phyloP scores from a whole-genome alignment of 2,888 invertebrate genomes.

The Masnerella sp. region DNA sequence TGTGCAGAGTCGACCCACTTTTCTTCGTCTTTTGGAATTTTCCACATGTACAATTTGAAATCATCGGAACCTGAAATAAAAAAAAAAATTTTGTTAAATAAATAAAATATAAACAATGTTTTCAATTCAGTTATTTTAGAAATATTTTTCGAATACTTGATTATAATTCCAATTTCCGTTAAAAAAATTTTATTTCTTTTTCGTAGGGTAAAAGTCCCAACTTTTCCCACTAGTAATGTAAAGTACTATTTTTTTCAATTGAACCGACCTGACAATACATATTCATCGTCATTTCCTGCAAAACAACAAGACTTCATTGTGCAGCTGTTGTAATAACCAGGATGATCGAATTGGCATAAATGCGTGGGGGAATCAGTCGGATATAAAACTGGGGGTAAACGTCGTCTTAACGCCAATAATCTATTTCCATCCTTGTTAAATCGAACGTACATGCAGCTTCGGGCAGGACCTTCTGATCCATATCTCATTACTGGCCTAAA shows the following conservation, averaged over 20 bases:
- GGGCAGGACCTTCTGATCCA: conserved; percentile 80
- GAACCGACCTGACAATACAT: conserved; percentile 83
- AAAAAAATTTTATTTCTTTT: too few relatives aligned
- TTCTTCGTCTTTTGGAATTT: conserved; percentile 84
- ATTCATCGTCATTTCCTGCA: conserved; percentile 93
- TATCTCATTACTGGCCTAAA: conserved; percentile 85
- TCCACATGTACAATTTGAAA: conserved; percentile 97
- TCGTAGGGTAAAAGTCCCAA: too few relatives aligned
- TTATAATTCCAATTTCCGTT: too few relatives aligned
- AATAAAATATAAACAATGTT: too few relatives aligned
- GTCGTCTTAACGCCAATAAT: conserved; percentile 88
- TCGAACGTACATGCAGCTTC: conserved; percentile 95
- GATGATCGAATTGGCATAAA: conserved; percentile 92
- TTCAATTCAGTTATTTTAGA: too few relatives aligned
- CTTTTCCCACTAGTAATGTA: not conserved
- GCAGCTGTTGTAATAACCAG: conserved; percentile 95
- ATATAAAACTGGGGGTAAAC: conserved; percentile 92
- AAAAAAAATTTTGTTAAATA: too few relatives aligned
- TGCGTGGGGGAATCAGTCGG: conserved; percentile 83
- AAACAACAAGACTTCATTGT: conserved; percentile 98
- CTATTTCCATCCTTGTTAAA: conserved; percentile 89
- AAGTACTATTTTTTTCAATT: not conserved
- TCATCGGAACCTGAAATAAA: conserved; percentile 89
- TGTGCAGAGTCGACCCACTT: conserved; percentile 86
- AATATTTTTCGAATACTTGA: too few relatives aligned